Percentiles rank a stretch among this genome's conserved stretches.
Evolutionary conservation across 2,113 vertebrate genomes (phyloP).

Genomic region (Pterocles gutturalis): DNA sequence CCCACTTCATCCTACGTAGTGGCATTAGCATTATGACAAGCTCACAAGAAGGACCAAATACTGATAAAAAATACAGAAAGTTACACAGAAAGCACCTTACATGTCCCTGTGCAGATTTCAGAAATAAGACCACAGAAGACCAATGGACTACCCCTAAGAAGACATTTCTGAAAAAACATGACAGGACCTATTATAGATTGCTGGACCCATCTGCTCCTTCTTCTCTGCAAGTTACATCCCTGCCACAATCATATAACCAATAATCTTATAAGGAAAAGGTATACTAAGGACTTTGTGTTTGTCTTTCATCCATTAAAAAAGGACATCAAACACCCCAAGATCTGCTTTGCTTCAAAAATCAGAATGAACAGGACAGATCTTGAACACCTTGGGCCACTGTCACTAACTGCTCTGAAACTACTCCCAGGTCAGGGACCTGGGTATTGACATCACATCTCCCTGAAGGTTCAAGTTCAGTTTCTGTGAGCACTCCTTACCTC

Average conservation of each 20-base stretch:
- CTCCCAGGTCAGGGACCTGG: no score
- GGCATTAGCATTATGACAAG: not conserved
- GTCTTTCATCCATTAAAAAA: not conserved
- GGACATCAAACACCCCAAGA: not conserved
- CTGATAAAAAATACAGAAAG: not conserved
- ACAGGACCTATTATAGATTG: not conserved
- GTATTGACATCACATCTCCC: not conserved
- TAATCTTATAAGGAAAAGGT: not conserved
- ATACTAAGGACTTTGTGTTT: not conserved
- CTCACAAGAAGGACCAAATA: not conserved
- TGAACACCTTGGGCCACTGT: not conserved
- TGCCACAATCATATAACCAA: not conserved
- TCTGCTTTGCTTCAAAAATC: not conserved
- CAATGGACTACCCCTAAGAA: not conserved
- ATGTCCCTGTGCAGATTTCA: not conserved
- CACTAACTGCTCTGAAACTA: not conserved
- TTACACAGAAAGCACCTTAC: not conserved
- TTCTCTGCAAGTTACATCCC: not conserved
- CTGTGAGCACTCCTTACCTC: not conserved
- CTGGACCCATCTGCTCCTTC: not conserved
- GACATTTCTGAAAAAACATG: not conserved
- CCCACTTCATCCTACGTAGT: not conserved
- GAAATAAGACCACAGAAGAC: not conserved
- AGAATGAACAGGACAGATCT: not conserved
- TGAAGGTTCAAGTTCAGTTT: not conserved